Evolutionary conservation across 2,113 vertebrate species (phyloP), one percentile per base, ranked within the genome.

Genomic region (Phylloscopus trochilus): DNA sequence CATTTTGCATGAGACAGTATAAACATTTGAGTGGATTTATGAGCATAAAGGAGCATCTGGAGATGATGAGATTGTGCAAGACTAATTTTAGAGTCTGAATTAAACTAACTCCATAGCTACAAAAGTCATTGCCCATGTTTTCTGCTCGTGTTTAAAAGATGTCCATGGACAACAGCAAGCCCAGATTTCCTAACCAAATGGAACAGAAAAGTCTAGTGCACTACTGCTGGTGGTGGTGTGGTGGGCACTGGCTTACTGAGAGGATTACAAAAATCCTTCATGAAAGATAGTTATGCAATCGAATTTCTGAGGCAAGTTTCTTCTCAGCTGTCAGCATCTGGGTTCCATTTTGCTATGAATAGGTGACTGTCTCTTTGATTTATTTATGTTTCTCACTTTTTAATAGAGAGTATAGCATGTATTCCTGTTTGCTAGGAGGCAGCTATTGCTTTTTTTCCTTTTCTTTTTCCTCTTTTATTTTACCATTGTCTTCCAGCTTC

Each of bases 21-120:
- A 95, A 96, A 93, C 43, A 92, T 94, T 93, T 94, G 63, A 92
- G 94, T 91, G 89, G 83, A 95, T 96, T 95, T 94, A 88, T 95
- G 79, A 90, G 72, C 69, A 70, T 90, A 86, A 95, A 90, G 68
- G 80, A 95, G 86, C 94, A 97, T 97, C 93, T 97, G 96, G 95
- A 95, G 94, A 97, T 96, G 90, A 90, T 96, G 92, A 95, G 92
- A 96, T 96, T 96, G 95, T 93, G 83, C 88, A 97, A 96, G 83
- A 93, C 89, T 96, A 93, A 96, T 94, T 96, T 94, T 94, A 90
- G 89, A 84, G 86, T 59, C 60, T 87, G 83, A 93, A 93, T 90
- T 89, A 89, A 94, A 89, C 73, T 81, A 87, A 72, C 69, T 93
- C 60, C 52, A 37, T 91, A 52, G 80, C 73, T 95, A 66, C 63